Percentiles rank a stretch among this genome's conserved stretches.
Evolutionary conservation across 2,113 vertebrate species (phyloP).

Genomic region (Labrus mixtus): DNA sequence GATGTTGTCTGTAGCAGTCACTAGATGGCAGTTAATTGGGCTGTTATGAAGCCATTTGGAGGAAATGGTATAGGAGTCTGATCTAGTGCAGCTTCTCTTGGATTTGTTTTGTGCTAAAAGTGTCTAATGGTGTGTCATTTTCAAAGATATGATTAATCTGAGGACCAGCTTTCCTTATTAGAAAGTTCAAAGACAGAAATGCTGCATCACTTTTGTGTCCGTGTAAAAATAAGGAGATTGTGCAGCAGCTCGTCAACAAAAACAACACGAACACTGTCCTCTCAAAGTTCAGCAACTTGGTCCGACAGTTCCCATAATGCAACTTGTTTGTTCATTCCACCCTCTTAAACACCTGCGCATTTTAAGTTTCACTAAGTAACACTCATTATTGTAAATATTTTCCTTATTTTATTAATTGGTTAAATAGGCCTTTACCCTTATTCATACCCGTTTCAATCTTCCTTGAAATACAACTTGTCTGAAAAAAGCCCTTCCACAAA

Average conservation of each 20-base stretch:
- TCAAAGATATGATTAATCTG: neutral
- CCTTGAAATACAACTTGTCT: neutral
- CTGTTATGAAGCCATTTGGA: slow-evolving; percentile 33
- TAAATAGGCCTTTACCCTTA: no score
- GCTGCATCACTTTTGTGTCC: slow-evolving; percentile 1
- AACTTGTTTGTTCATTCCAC: neutral
- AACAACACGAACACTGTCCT: neutral
- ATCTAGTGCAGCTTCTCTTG: slow-evolving; percentile 34
- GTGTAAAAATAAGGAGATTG: neutral
- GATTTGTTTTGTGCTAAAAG: slow-evolving; percentile 20
- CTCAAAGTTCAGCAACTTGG: neutral
- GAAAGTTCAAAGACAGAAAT: slow-evolving; percentile 5
- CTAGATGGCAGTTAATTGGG: slow-evolving; percentile 21
- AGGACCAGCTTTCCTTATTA: slow-evolving; percentile 9
- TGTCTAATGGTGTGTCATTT: slow-evolving; percentile 7
- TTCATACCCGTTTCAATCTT: neutral
- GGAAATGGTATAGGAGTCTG: slow-evolving; percentile 1
- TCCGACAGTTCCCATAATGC: neutral
- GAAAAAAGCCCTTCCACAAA: neutral
- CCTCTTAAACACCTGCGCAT: neutral
- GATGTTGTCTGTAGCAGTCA: slow-evolving; percentile 12
- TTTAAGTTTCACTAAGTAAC: neutral
- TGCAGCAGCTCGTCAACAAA: no score
- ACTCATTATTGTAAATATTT: neutral
- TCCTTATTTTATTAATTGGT: neutral